phyloP scores from a whole-genome alignment of 2,113 vertebrate species.

The Laterallus jamaicensis region DNA sequence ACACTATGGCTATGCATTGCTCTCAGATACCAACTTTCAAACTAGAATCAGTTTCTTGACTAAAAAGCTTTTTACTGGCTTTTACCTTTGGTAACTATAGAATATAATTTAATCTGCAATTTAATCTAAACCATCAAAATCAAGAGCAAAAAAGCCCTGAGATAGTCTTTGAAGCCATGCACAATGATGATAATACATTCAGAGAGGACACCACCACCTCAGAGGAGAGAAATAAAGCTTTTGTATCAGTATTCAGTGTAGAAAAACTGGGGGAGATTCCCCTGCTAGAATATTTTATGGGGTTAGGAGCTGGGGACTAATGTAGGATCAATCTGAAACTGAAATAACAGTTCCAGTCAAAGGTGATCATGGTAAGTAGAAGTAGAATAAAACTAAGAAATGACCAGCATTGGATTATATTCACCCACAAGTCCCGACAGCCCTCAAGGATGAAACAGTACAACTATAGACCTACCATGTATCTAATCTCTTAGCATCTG shows the following conservation, averaged over 20 bases:
- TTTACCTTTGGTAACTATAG: neutral
- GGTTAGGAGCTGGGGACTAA: neutral
- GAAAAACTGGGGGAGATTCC: neutral
- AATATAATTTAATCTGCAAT: neutral
- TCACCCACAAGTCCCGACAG: neutral
- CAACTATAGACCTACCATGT: neutral
- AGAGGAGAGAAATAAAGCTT: neutral
- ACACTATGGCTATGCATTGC: neutral
- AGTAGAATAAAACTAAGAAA: neutral
- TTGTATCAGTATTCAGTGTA: neutral
- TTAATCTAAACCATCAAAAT: neutral
- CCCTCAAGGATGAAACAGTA: neutral
- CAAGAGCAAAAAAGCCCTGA: neutral
- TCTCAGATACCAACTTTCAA: neutral
- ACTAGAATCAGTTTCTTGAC: neutral
- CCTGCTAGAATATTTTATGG: neutral
- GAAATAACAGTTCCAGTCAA: neutral
- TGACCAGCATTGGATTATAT: accelerated
- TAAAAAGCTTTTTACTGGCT: neutral
- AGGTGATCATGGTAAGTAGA: neutral
- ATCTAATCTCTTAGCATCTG: neutral
- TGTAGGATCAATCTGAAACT: neutral
- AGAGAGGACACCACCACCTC: neutral
- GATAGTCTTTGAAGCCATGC: neutral
- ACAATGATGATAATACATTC: neutral